These are phyloP conservation scores for Baccha elongata DNA, from an alignment of 2,888 invertebrate genomes.

Conservation along the genomic window DNA sequence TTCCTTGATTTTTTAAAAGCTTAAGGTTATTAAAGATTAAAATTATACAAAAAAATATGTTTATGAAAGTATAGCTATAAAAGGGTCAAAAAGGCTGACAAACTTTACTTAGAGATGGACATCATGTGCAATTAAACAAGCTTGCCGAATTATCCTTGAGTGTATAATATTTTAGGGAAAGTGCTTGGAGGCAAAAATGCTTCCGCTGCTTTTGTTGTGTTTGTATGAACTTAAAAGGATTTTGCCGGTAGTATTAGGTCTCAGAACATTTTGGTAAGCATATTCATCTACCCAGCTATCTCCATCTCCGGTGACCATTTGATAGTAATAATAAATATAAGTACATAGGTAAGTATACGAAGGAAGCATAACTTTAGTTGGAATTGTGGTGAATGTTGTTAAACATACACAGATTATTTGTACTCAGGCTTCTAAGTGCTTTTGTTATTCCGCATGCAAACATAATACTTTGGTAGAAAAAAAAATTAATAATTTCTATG, in stretches of 20 bases:
- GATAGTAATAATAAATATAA: too few species aligned
- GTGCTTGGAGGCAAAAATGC: background rate
- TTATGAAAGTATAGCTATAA: background rate
- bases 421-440: too few species aligned
- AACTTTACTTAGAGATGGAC: conserved; percentile 18
- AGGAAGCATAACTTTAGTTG: too few species aligned
- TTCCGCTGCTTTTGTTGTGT: conserved; percentile 19
- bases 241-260: conserved; percentile 7
- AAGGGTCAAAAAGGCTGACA: conserved; percentile 52
- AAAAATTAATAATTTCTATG: too few species aligned
- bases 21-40: conserved; percentile 68
- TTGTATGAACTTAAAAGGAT: conserved; percentile 35
- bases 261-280: background rate
- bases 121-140: conserved; percentile 29
- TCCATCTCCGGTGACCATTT: background rate
- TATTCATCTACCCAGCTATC: background rate
- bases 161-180: conserved; percentile 7
- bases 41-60: conserved; percentile 6
- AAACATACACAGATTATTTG: too few species aligned
- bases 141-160: conserved; percentile 30
- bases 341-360: too few species aligned
- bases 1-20: conserved; percentile 50
- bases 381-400: too few species aligned
- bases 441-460: too few species aligned
- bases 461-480: too few species aligned